These are phyloP conservation scores for Caenorhabditis drosophilae DNA, from an alignment of 2,888 invertebrate genomes.

Conservation along the genomic window DNA sequence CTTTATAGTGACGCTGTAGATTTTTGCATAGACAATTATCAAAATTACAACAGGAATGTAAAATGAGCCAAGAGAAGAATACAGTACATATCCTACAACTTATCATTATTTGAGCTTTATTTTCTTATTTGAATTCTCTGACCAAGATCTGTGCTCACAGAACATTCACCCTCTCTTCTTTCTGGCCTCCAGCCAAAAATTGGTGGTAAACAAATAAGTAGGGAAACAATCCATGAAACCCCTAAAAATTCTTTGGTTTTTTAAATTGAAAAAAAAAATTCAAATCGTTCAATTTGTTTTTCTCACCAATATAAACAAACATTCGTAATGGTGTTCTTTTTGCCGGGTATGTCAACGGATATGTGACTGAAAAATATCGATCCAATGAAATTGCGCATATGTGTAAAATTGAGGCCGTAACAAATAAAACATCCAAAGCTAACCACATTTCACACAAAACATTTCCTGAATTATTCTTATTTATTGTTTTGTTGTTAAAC, in stretches of 20 bases:
- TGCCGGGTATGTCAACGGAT: constrained; percentile 64
- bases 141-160: constrained; percentile 55
- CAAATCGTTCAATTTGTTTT: not conserved
- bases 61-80: constrained; percentile 96
- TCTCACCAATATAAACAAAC: constrained; percentile 63
- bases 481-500: no score
- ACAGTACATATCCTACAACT: constrained; percentile 83
- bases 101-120: no score
- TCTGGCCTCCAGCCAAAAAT: constrained; percentile 67
- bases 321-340: constrained; percentile 64
- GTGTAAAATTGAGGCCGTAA: constrained; percentile 72
- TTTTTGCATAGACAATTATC: constrained; percentile 67
- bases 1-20: constrained; percentile 65
- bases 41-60: constrained; percentile 88
- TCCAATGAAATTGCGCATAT: constrained; percentile 68
- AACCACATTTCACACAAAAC: constrained; percentile 72
- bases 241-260: constrained; percentile 43
- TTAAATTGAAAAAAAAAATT: constrained; percentile 7
- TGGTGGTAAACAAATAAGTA: constrained; percentile 67
- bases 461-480: constrained; percentile 50
- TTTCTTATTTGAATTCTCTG: constrained; percentile 3
- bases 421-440: constrained; percentile 72
- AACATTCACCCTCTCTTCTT: constrained; percentile 44
- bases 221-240: constrained; percentile 65
- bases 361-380: constrained; percentile 67